Evolutionary conservation across 2,113 vertebrate species (phyloP), one percentile per base, ranked within the genome.

Genomic region (Petrocephalus zakoni): DNA sequence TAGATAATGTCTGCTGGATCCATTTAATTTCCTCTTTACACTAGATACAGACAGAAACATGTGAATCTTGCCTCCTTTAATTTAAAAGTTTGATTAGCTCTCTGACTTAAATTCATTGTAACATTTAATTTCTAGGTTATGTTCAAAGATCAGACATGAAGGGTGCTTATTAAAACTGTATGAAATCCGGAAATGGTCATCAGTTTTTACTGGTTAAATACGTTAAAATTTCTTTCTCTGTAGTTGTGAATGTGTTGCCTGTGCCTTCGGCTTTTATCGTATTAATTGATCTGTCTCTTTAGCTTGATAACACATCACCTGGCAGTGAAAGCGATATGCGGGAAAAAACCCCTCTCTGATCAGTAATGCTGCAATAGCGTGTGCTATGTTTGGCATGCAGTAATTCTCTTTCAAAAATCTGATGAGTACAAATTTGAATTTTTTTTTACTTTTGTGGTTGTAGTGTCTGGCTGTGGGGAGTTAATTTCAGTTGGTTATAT

Each of bases 401-500:
- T 94, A 91, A 94, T 95, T 94, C 94, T 95, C 93, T 94, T 90
- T 68, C 88, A 93, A 92, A 91, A 90, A 90, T 93, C 92, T 95
- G 92, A 91, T 95, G 90, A 93, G 92, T 93, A 91, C 89, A 89
- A 91, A 91, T 91, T 92, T 94, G 93, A 93, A 92, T 95, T 19
- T 29, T 21, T 25, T 89, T 86, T 47, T 90, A 91, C 91, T 90
- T 91, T 94, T 92, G 92, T 95, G 93, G 94, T 93, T 93, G 90
- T 97, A 94, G 96, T 97, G 97, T 91, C 94, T 96, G 96, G 96
- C 96, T 95, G 96, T 96, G 93, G 93, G 94, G 98, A 97, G 96
- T 96, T 98, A 96, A 97, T 97, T 98, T 97, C 94, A 97, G 95
- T 96, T 97, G 92, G 93, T 96, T 95, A 96, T 97, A 95, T 95